Evolutionary conservation across 1,140 invertebrate species (phyloP), one percentile per base, ranked within the genome.

Genomic region (Drosophila equinoxialis): DNA sequence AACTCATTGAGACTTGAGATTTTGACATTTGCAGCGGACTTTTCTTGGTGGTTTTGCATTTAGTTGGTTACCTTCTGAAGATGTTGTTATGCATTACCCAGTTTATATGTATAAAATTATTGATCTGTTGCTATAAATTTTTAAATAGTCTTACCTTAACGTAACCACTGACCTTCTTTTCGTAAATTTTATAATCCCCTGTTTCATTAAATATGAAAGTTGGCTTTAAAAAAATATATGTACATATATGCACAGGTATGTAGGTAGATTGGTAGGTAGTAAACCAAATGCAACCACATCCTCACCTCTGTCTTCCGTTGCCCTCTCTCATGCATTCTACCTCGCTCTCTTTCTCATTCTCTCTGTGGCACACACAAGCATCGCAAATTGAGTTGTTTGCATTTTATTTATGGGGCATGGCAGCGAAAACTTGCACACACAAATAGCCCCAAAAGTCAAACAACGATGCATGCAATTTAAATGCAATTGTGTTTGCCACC

Each of bases 401-500:
- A 33, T 79, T 79, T 87, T 87, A 86, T 86, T 87, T 87, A 86
- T 87, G 79, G 65, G 68, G 59, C 67, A 75, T 57, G 65, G 60
- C 71, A 63, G 71, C 67, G 62, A 66, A 39, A 82, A 85, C 41
- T 79, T 68, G 45, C 68, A 42, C 71, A 77, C 60, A 77, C 60
- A 62, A 65, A 65, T 67, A 65, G 57, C 73, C 57, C 76, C 83
- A 83, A 79, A 81, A 86, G 83, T 83, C 83, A 86, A 87, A 86
- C 77, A 86, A 75, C 80, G 67, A 55, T 61, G 76, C 80, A 77
- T 83, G 79, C 76, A 87, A 83, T 89, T 87, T 83, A 87, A 87
- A 87, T 87, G 80, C 77, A 74, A 87, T 87, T 87, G 83, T 87
- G 87, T 87, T 81, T 74, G 73, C 72, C 81, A 58, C 54, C 33